Evolutionary conservation across 92 coral and sea anemone genomes (phyloP).

Genomic region (Desmophyllum pertusum): DNA sequence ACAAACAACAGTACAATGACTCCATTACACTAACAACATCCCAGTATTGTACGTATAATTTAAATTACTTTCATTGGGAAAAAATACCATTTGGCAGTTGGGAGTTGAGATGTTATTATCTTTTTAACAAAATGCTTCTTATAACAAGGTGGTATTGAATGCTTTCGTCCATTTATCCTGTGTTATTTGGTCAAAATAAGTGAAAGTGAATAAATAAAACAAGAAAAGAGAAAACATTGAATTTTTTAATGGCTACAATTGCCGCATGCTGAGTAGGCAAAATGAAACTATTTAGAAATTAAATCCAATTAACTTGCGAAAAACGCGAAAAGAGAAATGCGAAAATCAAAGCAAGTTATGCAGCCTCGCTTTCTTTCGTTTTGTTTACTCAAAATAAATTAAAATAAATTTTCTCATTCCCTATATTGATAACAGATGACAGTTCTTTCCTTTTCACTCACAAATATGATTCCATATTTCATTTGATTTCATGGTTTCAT

Average conservation of each 20-base stretch:
- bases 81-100: background rate
- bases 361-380: background rate
- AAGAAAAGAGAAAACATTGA: background rate
- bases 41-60: background rate
- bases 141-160: background rate
- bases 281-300: conserved; percentile 6
- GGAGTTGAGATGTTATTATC: background rate
- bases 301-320: conserved; percentile 4
- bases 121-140: background rate
- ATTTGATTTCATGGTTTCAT: background rate
- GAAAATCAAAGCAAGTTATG: background rate
- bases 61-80: background rate
- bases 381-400: too few relatives aligned
- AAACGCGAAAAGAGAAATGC: background rate
- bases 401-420: too few relatives aligned
- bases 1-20: conserved; percentile 8
- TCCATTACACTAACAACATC: conserved; percentile 4
- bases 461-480: background rate
- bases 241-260: background rate
- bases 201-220: background rate
- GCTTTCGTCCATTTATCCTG: background rate
- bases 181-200: background rate
- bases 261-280: background rate
- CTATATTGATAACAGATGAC: background rate
- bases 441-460: background rate